Conservation (phyloP, 2,797 vertebrate genomes). For the Melanotaenia boesemani region DNA sequence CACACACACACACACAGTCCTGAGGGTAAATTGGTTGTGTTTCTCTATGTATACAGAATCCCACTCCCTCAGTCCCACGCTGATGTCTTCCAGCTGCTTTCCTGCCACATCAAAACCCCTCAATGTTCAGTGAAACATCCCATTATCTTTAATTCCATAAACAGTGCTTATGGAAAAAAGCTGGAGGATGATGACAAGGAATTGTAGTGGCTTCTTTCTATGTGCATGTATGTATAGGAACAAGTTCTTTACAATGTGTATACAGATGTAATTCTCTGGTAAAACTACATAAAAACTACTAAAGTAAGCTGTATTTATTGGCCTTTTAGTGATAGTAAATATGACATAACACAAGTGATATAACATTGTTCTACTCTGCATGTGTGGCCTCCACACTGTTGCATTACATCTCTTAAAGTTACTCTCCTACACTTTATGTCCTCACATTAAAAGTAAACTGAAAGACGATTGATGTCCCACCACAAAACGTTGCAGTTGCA, state of each 20-base stretch:
- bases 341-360: too few relatives aligned
- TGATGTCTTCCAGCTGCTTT: conserved; percentile 74
- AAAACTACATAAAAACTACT: background rate
- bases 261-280: background rate
- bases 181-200: conserved; percentile 12
- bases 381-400: background rate
- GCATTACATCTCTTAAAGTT: background rate
- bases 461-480: conserved; percentile 5
- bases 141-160: conserved; percentile 60
- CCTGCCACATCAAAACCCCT: conserved; percentile 62
- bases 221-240: background rate
- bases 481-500: conserved; percentile 3
- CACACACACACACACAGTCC: conserved; percentile 16
- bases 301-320: background rate
- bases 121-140: conserved; percentile 57
- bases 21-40: conserved; percentile 50
- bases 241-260: background rate
- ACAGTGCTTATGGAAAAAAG: conserved; percentile 36
- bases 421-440: background rate
- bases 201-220: conserved; percentile 7
- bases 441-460: conserved; percentile 10
- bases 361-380: background rate
- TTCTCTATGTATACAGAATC: conserved; percentile 53
- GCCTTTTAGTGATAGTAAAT: background rate
- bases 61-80: conserved; percentile 38